Evolutionary conservation across 2,797 vertebrate species (phyloP), one percentile per base, ranked within the genome.

Genomic region (Rhadinocentrus ornatus): DNA sequence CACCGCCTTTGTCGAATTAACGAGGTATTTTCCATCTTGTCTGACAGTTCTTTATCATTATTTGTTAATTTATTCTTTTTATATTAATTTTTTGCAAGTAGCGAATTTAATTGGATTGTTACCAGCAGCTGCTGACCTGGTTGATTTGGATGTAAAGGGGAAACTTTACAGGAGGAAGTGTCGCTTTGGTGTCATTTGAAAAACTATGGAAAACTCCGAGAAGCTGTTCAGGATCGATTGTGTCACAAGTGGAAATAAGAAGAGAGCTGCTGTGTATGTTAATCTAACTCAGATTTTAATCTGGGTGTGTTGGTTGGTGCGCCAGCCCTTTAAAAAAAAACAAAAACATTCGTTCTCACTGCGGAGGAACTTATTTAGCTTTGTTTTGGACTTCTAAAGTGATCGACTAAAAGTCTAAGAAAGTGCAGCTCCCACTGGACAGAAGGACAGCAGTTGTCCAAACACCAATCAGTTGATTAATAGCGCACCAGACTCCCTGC

Each of bases 391-490:
- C 66, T 41, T 55, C 3, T 61, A 34, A 1, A n/a, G 18, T 50
- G 56, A 60, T 6, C 35, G 57, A 63, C 75, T 61, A 8, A 13
- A 8, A 37, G 63, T 69, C 57, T 70, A 41, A 31, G 32, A 34
- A 70, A 63, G 75, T 69, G 53, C 66, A 50, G 35, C 56, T 80
- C 60, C 69, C 57, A 4, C 39, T n/a, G 77, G 56, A 77, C 68
- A 20, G 64, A 57, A 6, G 53, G 46, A 61, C 24, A 84, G 62
- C 83, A 82, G 81, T 88, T 82, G 86, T 82, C 78, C 82, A 87
- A 91, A 90, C 85, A 86, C 56, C 15, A 69, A 55, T 11, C 70
- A 18, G 80, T 85, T 79, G 77, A 85, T 89, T 79, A 73, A 75
- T 86, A 79, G 72, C 72, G 75, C 84, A 84, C 87, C 77, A 78